Evolutionary conservation across 37 sponge, comb jelly and placozoan genomes (phyloP).

Genomic region (Oopsacas minuta): DNA sequence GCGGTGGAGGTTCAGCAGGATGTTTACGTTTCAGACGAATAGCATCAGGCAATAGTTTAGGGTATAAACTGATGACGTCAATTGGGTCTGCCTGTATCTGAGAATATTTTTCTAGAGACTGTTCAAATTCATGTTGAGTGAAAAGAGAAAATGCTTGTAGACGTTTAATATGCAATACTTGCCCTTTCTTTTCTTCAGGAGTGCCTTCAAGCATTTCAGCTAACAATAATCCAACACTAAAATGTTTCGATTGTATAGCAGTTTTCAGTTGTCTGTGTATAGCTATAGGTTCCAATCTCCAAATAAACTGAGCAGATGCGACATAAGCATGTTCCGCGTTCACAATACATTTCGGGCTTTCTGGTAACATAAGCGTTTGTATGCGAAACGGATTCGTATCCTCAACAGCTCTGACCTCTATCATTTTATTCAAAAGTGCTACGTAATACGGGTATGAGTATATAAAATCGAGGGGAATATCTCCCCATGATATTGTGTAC

Average conservation of each 20-base stretch:
- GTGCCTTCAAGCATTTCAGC: constrained; percentile 35
- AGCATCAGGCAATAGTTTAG: constrained; percentile 42
- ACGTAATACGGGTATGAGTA: constrained; percentile 12
- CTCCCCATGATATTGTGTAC: constrained; percentile 13
- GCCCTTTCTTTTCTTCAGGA: constrained; percentile 19
- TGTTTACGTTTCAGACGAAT: constrained; percentile 24
- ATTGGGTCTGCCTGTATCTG: constrained; percentile 46
- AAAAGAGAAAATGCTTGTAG: constrained; percentile 55
- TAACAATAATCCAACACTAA: neutral
- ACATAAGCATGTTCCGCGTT: neutral
- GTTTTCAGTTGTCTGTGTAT: neutral
- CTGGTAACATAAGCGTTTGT: neutral
- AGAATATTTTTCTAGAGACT: constrained; percentile 38
- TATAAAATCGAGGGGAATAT: constrained; percentile 12
- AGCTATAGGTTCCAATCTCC: neutral
- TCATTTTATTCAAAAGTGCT: constrained; percentile 12
- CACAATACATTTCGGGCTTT: neutral
- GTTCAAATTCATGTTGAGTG: constrained; percentile 45
- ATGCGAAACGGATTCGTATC: constrained; percentile 7
- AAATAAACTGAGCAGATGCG: neutral
- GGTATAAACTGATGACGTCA: constrained; percentile 59
- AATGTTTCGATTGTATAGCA: neutral
- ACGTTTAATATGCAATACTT: constrained; percentile 29
- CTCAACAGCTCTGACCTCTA: neutral
- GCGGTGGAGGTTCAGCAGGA: constrained; percentile 42